Conservation (phyloP, 64 coral and sea anemone species). For the Trachythela sp. region DNA sequence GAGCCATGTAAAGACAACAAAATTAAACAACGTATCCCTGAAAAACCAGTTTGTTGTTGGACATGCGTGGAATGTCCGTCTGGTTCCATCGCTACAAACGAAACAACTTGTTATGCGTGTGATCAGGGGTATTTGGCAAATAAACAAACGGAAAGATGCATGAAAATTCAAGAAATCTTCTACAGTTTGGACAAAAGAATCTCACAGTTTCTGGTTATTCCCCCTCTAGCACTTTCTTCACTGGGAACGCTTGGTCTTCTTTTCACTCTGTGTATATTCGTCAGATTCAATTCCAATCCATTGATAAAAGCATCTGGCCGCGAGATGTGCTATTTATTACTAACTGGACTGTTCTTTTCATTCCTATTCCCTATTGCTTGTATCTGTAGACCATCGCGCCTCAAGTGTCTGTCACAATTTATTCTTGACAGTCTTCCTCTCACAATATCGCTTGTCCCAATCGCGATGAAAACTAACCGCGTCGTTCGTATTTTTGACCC, state of each 20-base stretch:
- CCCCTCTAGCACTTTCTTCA: constrained; percentile 48
- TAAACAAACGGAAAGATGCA: neutral
- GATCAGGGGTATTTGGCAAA: neutral
- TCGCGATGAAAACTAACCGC: constrained; percentile 88
- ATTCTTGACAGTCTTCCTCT: constrained; percentile 64
- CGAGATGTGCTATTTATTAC: constrained; percentile 70
- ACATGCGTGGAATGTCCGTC: neutral
- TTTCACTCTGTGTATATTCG: constrained; percentile 61
- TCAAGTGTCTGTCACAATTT: constrained; percentile 52
- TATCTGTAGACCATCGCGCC: constrained; percentile 59
- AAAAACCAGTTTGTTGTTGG: constrained; percentile 1
- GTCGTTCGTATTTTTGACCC: constrained; percentile 92
- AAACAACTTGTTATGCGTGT: neutral
- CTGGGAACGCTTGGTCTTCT: constrained; percentile 53
- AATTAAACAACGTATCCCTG: neutral
- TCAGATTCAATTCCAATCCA: constrained; percentile 67
- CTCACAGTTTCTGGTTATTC: neutral
- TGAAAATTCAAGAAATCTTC: neutral
- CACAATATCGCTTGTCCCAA: constrained; percentile 65
- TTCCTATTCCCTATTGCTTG: constrained; percentile 65
- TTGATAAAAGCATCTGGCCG: constrained; percentile 84
- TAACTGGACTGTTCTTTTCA: constrained; percentile 65
- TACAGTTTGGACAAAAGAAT: neutral
- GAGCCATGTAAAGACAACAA: neutral
- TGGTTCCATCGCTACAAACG: neutral